Base-by-base conservation (phyloP, 2,888 invertebrate genomes). In the Tyria jacobaeae region DNA sequence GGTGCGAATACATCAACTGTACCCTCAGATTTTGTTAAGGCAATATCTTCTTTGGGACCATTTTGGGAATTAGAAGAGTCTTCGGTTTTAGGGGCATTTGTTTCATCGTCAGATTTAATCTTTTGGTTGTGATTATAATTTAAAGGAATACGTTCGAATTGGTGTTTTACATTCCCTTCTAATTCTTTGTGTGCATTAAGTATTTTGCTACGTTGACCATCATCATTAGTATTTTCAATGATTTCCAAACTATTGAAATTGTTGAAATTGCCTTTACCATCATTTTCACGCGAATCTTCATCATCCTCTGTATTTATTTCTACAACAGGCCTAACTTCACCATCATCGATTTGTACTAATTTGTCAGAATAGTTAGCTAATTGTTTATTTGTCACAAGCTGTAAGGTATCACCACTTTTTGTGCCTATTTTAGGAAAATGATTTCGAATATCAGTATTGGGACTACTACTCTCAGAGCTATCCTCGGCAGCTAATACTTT, bases 141-240 rank as follows among this genome's bases (percentile, higher is more conserved):
- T 56, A 89, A 75, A 6, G 94, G 94, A 63, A 93, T 90, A 75
- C 91, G 86, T 85, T 94, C 93, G 80, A 94, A 91, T 68, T 92
- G 85, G 79, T 93, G 86, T 79, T 93, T 93, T 1, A 91, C 81
- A 66, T 93, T 84, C 60, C 60, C 80, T 64, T 75, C 65, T 56
- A 57, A 52, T 58, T 63, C 64, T 31, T 76, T 77, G 21, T 77
- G 52, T 56, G 60, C 52, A 37, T 79, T 57, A 17, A 17, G 44
- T 55, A 82, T 68, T 65, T 84, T 83, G 41, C 83, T 81, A 52
- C 64, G 78, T 64, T 80, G 79, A 41, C 64, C 63, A 55, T 60
- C 35, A 9, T 58, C 37, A 15, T 60, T 76, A 66, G 47, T 55
- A 34, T 51, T 24, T 44, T 86, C 73, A 55, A 85, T 58, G 9